A percentile compares a stretch with the other conserved stretches of the same genome.
These are phyloP conservation scores for Brotogeris chrysoptera DNA, from an alignment of 2,797 vertebrate species.

Conservation along the genomic window DNA sequence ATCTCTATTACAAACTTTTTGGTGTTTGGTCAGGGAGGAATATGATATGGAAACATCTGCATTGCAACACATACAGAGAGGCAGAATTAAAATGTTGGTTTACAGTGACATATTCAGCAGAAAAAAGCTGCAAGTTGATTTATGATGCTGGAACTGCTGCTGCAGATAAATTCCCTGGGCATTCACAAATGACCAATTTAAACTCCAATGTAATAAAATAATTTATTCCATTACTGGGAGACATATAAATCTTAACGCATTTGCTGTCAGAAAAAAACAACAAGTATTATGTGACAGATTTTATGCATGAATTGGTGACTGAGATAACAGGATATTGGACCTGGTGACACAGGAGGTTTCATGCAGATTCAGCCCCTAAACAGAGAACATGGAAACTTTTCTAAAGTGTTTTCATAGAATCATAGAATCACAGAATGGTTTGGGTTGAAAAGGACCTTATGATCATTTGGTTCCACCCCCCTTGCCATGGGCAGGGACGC, in stretches of 20 bases:
- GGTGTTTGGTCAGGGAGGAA: background rate
- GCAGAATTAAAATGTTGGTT: background rate
- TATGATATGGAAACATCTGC: background rate
- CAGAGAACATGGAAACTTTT: background rate
- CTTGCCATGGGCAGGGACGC: background rate
- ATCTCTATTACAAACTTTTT: background rate
- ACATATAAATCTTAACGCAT: background rate
- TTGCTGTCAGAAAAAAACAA: background rate
- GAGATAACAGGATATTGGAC: background rate
- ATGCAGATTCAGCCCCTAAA: background rate
- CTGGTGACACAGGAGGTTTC: background rate
- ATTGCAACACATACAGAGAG: background rate
- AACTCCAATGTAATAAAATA: background rate
- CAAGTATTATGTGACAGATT: background rate
- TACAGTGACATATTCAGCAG: background rate
- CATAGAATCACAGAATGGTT: background rate
- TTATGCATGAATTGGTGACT: background rate
- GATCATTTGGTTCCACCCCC: background rate
- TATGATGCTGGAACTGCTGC: background rate
- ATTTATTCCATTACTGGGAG: background rate
- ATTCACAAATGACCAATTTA: background rate
- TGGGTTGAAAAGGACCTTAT: background rate
- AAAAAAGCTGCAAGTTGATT: background rate
- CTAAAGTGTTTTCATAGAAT: background rate
- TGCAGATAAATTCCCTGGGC: background rate